Conservation (phyloP, 2,797 vertebrate genomes). For the Hyperoplus lanceolatus region DNA sequence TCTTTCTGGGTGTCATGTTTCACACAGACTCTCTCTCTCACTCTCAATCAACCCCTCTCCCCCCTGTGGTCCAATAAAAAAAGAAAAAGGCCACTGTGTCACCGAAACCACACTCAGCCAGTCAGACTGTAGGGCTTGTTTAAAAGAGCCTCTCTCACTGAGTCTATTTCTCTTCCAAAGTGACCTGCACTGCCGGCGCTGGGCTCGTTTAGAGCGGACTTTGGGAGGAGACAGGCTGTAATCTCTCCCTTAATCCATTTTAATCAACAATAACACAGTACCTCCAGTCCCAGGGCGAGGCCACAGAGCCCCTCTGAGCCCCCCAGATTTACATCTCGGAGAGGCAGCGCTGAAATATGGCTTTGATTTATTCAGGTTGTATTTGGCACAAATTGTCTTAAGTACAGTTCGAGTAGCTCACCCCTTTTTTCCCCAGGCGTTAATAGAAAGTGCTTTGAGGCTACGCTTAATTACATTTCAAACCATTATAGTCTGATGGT, state of each 20-base stretch:
- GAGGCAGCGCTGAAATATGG: constrained; percentile 82
- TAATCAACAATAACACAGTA: constrained; percentile 86
- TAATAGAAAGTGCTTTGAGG: constrained; percentile 68
- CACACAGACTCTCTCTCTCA: constrained; percentile 28
- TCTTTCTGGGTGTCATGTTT: constrained; percentile 28
- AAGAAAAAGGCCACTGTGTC: constrained; percentile 69
- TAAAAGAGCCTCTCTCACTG: constrained; percentile 73
- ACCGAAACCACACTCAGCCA: constrained; percentile 66
- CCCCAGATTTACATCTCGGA: constrained; percentile 82
- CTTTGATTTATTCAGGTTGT: constrained; percentile 86
- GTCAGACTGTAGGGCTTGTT: constrained; percentile 62
- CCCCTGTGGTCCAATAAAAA: constrained; percentile 66
- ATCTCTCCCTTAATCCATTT: constrained; percentile 85
- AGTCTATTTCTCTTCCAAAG: constrained; percentile 67
- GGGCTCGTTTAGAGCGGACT: constrained; percentile 75
- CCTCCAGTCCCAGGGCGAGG: constrained; percentile 79
- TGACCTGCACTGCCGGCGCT: constrained; percentile 70
- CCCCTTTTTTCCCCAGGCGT: constrained; percentile 59
- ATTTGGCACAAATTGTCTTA: constrained; percentile 84
- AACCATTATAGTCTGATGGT: constrained; percentile 29
- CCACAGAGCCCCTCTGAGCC: constrained; percentile 74
- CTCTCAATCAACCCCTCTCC: constrained; percentile 55
- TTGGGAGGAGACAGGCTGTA: constrained; percentile 82
- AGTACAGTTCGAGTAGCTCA: constrained; percentile 78
- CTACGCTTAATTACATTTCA: constrained; percentile 68